Conservation (phyloP, 1,140 invertebrate species). For the Oryzaephilus surinamensis region DNA sequence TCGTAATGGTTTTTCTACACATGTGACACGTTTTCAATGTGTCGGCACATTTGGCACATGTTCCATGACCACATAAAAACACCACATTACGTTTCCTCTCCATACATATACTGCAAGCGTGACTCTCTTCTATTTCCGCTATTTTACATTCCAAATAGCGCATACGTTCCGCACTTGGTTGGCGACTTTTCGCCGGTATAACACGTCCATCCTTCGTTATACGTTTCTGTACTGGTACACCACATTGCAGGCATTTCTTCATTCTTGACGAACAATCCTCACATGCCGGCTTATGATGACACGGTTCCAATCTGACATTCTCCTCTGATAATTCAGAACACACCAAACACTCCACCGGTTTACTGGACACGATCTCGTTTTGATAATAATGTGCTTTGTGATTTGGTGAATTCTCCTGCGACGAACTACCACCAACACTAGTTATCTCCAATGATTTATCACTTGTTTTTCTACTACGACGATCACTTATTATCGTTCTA, state of each 20-base stretch:
- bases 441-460: too few relatives aligned
- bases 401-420: constrained; percentile 29
- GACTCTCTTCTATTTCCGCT: constrained; percentile 77
- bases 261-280: constrained; percentile 66
- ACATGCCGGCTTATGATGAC: constrained; percentile 63
- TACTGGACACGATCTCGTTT: constrained; percentile 30
- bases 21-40: constrained; percentile 82
- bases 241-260: constrained; percentile 71
- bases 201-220: constrained; percentile 40
- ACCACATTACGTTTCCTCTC: constrained; percentile 69
- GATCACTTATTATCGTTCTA: constrained; percentile 12
- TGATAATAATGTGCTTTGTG: constrained; percentile 31
- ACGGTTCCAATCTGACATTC: constrained; percentile 60
- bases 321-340: constrained; percentile 57
- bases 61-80: constrained; percentile 81
- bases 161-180: constrained; percentile 54
- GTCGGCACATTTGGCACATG: constrained; percentile 72
- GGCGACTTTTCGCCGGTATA: constrained; percentile 40
- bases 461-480: constrained; percentile 11
- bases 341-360: constrained; percentile 55
- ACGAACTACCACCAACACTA: constrained; percentile 22
- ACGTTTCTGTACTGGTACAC: constrained; percentile 46
- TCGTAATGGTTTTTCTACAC: constrained; percentile 80
- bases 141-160: constrained; percentile 74
- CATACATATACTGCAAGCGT: constrained; percentile 70